Percentiles rank a stretch among this genome's conserved stretches.
Conservation (phyloP, 92 coral and sea anemone genomes). For the Actinernus sp. region DNA sequence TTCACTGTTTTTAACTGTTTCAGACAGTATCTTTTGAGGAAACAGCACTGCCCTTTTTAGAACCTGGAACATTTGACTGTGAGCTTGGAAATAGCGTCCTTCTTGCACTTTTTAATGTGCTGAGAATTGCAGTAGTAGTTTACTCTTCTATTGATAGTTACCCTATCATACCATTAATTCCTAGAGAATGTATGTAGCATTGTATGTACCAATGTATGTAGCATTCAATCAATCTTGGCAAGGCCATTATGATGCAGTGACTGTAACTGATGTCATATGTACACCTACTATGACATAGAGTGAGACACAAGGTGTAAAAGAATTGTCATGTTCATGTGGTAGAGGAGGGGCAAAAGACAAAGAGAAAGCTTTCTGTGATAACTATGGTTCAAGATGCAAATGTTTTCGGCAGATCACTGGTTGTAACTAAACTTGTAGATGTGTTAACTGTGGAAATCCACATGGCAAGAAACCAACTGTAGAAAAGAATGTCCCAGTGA, state of each 20-base stretch:
- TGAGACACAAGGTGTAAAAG: slow-evolving; percentile 2
- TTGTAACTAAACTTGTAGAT: slow-evolving; percentile 40
- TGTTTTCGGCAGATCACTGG: slow-evolving; percentile 43
- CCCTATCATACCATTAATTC: slow-evolving; percentile 57
- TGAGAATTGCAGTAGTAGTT: slow-evolving; percentile 34
- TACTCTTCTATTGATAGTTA: slow-evolving; percentile 37
- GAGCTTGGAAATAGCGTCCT: too few relatives aligned
- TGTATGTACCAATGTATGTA: slow-evolving; percentile 18
- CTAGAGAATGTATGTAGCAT: background rate
- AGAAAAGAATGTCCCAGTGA: slow-evolving; percentile 4
- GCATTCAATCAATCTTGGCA: slow-evolving; percentile 24
- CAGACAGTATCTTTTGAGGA: slow-evolving; percentile 27
- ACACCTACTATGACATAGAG: background rate
- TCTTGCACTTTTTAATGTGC: too few relatives aligned
- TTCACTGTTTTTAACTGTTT: slow-evolving; percentile 6
- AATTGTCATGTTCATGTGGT: slow-evolving; percentile 15
- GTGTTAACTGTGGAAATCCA: too few relatives aligned
- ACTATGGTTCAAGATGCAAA: slow-evolving; percentile 47
- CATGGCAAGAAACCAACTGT: slow-evolving; percentile 35
- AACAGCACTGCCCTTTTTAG: slow-evolving; percentile 14
- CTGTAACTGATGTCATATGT: background rate
- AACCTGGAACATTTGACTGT: slow-evolving; percentile 42
- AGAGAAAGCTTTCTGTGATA: slow-evolving; percentile 37
- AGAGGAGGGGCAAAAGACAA: slow-evolving; percentile 45
- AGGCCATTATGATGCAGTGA: slow-evolving; percentile 53